A percentile compares a stretch with the other conserved stretches of the same genome.
phyloP scores from a whole-genome alignment of 2,113 vertebrate species.

The Lophotis ruficrista region DNA sequence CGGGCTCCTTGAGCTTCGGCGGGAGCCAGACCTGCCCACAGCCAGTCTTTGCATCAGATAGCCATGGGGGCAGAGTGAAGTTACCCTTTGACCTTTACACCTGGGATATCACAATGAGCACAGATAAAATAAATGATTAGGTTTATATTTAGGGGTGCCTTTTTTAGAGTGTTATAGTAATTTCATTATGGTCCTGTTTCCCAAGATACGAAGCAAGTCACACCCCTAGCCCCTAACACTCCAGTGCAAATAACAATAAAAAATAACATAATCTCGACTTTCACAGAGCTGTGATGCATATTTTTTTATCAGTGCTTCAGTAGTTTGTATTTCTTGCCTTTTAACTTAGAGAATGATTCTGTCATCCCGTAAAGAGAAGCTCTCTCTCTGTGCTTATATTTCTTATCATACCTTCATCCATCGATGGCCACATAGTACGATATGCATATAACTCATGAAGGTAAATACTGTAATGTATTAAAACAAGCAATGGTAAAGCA shows the following conservation, averaged over 20 bases:
- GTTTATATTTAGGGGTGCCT: background rate
- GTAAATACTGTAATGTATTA: background rate
- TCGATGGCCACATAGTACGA: background rate
- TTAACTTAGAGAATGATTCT: background rate
- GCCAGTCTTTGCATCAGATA: background rate
- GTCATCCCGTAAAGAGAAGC: background rate
- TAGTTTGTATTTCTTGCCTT: background rate
- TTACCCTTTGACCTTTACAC: background rate
- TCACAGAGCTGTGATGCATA: background rate
- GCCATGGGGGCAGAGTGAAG: background rate
- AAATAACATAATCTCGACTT: background rate
- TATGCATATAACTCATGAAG: background rate
- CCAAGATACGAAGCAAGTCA: background rate
- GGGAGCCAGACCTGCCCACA: background rate
- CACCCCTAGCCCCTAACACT: background rate
- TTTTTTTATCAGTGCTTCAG: background rate
- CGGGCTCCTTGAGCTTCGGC: background rate
- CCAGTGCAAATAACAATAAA: background rate
- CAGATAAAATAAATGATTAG: background rate
- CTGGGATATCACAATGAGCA: background rate
- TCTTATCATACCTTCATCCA: background rate
- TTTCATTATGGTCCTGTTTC: background rate
- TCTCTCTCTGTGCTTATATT: background rate
- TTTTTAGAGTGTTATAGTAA: background rate
- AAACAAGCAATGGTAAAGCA: background rate